These are phyloP conservation scores for Pygmarrhopalites habei DNA, from an alignment of 1,140 invertebrate species.

Conservation along the genomic window DNA sequence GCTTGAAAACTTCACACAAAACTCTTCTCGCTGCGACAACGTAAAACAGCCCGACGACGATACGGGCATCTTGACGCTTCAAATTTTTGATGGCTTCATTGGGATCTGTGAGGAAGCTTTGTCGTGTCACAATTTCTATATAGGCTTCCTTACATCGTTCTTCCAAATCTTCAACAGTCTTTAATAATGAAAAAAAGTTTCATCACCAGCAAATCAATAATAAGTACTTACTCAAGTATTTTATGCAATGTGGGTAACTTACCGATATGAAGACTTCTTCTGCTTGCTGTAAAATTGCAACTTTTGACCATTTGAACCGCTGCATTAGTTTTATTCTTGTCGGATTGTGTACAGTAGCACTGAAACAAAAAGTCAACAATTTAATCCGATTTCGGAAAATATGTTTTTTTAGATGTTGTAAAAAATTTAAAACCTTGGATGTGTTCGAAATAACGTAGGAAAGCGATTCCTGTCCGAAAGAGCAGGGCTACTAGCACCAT, in stretches of 20 bases:
- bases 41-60: slow-evolving; percentile 97
- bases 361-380: too few relatives aligned
- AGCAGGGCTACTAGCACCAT: slow-evolving; percentile 95
- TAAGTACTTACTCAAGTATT: too few relatives aligned
- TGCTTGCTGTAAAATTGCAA: slow-evolving; percentile 95
- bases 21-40: slow-evolving; percentile 91
- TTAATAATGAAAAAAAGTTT: slow-evolving; percentile 35
- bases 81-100: slow-evolving; percentile 92
- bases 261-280: slow-evolving; percentile 99
- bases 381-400: too few relatives aligned
- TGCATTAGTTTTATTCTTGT: slow-evolving; percentile 93
- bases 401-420: too few relatives aligned
- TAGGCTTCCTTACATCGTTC: slow-evolving; percentile 82
- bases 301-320: slow-evolving; percentile 92
- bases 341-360: slow-evolving; percentile 95
- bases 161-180: slow-evolving; percentile 97
- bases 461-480: slow-evolving; percentile 95
- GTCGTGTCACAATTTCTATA: slow-evolving; percentile 90
- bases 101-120: slow-evolving; percentile 94
- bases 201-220: not conserved
- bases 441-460: slow-evolving; percentile 95
- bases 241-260: slow-evolving; percentile 46
- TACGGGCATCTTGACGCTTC: slow-evolving; percentile 67
- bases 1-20: slow-evolving; percentile 93
- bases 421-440: too few relatives aligned